A percentile compares a stretch with the other conserved stretches of the same genome.
phyloP scores from a whole-genome alignment of 2,888 invertebrate species.

The Lamellibrachia satsuma region DNA sequence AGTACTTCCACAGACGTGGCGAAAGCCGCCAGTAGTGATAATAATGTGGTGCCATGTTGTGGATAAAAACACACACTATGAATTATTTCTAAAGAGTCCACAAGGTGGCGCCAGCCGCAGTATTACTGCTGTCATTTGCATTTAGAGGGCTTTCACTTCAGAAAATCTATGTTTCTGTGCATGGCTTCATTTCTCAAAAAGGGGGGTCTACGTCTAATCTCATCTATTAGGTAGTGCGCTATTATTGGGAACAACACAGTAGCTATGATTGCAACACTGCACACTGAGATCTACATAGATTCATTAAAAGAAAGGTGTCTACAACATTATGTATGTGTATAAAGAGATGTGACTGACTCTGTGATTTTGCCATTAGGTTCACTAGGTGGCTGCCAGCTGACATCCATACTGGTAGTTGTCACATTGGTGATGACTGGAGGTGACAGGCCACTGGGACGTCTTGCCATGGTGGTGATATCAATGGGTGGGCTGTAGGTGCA shows the following conservation, averaged over 20 bases:
- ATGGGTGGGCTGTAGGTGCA: constrained; percentile 53
- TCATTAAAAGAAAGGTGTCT: background rate
- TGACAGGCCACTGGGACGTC: constrained; percentile 50
- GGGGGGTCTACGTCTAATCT: too few species aligned
- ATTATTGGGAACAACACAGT: background rate
- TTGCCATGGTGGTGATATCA: constrained; percentile 54
- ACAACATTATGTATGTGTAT: background rate
- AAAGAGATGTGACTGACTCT: constrained; percentile 46
- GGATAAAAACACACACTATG: too few species aligned
- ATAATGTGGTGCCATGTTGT: too few species aligned
- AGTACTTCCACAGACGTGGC: too few species aligned
- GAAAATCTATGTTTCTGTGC: too few species aligned
- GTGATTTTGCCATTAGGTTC: constrained; percentile 58
- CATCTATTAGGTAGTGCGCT: too few species aligned
- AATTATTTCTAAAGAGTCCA: too few species aligned
- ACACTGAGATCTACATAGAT: background rate
- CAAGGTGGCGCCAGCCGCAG: too few species aligned
- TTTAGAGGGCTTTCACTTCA: too few species aligned
- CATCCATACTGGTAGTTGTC: constrained; percentile 44
- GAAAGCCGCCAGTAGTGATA: too few species aligned
- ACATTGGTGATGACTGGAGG: constrained; percentile 47
- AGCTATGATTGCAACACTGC: background rate
- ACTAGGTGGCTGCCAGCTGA: constrained; percentile 53
- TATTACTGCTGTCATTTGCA: too few species aligned
- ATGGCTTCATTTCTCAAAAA: too few species aligned